Evolutionary conservation across 2,113 vertebrate species (phyloP).

Genomic region (Perognathus longimembris): DNA sequence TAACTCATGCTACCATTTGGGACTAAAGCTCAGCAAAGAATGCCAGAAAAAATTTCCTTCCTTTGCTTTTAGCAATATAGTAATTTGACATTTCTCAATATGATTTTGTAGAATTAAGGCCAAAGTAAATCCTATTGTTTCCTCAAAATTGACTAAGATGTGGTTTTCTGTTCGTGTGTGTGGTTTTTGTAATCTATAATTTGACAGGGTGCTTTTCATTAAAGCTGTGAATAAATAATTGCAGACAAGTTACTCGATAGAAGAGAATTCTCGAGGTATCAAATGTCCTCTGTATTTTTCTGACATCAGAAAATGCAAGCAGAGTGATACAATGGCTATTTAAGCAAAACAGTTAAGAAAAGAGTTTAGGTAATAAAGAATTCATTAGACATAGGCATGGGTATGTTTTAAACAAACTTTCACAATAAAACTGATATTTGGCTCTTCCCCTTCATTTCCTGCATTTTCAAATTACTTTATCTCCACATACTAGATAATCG

Average conservation of each 20-base stretch:
- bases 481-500: neutral
- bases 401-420: neutral
- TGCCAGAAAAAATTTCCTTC: neutral
- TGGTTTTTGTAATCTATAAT: neutral
- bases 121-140: constrained; percentile 57
- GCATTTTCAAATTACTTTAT: neutral
- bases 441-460: neutral
- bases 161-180: neutral
- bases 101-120: neutral
- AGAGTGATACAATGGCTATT: neutral
- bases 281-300: neutral
- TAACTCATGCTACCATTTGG: constrained; percentile 36
- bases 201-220: neutral
- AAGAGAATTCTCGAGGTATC: constrained; percentile 7
- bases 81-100: constrained; percentile 55
- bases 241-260: neutral
- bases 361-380: rapidly evolving
- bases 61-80: constrained; percentile 29
- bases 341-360: neutral
- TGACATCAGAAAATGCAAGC: neutral
- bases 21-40: constrained; percentile 11
- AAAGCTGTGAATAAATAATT: neutral
- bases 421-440: neutral
- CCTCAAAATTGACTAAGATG: neutral
- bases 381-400: neutral